These are phyloP conservation scores for Syndactyla subalaris DNA, from an alignment of 2,797 vertebrate genomes.

Conservation along the genomic window DNA sequence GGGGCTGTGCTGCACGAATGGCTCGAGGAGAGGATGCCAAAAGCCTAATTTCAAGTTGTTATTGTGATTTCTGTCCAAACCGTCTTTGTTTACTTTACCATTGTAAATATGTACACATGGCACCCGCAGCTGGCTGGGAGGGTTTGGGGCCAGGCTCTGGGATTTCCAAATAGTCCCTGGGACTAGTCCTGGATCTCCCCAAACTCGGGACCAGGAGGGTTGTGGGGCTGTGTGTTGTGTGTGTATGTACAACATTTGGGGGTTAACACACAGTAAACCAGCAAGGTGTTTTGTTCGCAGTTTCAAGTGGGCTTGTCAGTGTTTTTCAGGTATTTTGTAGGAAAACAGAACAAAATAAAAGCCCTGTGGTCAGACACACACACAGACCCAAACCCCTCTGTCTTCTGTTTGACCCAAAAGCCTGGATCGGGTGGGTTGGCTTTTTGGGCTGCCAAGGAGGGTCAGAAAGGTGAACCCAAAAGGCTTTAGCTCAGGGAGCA, in stretches of 20 bases:
- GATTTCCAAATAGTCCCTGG: not conserved
- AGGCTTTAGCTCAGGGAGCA: not conserved
- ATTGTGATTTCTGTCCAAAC: not conserved
- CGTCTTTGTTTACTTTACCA: not conserved
- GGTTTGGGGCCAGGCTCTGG: not conserved
- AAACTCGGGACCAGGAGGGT: not conserved
- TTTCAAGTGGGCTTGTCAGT: not conserved
- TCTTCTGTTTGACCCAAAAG: not conserved
- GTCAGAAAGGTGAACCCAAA: not conserved
- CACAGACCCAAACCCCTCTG: accelerated
- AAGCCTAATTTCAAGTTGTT: not conserved
- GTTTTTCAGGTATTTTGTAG: not conserved
- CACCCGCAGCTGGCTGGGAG: not conserved
- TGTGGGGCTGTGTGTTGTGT: too few relatives aligned
- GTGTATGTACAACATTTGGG: not conserved
- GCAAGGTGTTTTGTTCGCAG: not conserved
- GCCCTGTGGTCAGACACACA: not conserved
- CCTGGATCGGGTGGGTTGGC: not conserved
- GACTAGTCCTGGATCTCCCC: not conserved
- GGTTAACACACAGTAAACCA: not conserved
- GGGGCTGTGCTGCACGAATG: not conserved
- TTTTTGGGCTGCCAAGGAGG: not conserved
- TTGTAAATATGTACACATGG: not conserved
- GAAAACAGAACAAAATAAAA: not conserved
- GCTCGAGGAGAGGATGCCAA: not conserved